Evolutionary conservation across 2,888 invertebrate species (phyloP).

Genomic region (Himalopsyche kuldschensis): DNA sequence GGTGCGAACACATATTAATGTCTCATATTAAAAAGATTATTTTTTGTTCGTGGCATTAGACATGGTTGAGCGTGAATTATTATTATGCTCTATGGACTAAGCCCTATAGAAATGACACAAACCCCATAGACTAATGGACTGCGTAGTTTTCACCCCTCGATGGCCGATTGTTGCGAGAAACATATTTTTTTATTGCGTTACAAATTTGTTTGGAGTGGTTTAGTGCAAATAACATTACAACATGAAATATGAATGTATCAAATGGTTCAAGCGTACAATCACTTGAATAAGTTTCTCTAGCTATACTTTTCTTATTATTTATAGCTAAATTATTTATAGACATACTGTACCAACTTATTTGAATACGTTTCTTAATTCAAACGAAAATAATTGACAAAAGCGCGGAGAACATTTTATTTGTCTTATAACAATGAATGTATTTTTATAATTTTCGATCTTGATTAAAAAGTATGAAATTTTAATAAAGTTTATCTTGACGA

Average conservation of each 20-base stretch:
- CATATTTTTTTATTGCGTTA: slow-evolving; percentile 4
- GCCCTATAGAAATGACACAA: neutral
- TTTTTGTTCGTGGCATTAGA: neutral
- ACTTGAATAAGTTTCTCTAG: neutral
- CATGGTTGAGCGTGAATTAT: neutral
- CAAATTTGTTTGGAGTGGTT: neutral
- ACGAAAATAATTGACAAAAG: too few species aligned
- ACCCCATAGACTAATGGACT: neutral
- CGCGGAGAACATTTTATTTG: too few species aligned
- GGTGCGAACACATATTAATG: neutral
- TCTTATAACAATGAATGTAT: too few species aligned
- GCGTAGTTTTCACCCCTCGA: neutral
- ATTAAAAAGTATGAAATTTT: too few species aligned
- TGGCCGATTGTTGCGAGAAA: neutral
- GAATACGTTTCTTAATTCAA: too few species aligned
- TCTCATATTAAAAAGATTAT: neutral
- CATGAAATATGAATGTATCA: neutral
- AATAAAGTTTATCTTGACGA: too few species aligned
- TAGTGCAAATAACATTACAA: neutral
- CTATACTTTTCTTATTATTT: too few species aligned
- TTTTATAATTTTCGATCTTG: too few species aligned
- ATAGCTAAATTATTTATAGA: too few species aligned
- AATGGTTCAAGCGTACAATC: neutral
- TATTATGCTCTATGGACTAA: neutral
- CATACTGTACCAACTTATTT: too few species aligned